Evolutionary conservation across 2,888 invertebrate species (phyloP).

Genomic region (Liposcelis brunnea): DNA sequence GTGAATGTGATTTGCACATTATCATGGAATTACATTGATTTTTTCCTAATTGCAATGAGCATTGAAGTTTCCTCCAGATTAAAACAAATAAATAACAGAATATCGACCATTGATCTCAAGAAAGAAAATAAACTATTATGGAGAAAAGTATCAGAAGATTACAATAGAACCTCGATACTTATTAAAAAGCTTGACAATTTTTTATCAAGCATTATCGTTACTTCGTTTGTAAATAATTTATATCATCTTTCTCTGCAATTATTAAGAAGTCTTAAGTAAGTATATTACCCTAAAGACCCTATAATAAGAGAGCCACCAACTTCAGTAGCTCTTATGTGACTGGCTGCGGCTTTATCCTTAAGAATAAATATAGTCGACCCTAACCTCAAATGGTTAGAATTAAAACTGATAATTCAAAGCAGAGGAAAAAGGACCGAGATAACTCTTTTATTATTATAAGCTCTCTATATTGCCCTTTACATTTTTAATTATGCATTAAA

Average conservation of each 20-base stretch:
- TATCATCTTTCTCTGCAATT: slow-evolving; percentile 5
- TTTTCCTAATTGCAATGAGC: not conserved
- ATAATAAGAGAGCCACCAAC: too few species aligned
- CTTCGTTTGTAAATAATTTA: not conserved
- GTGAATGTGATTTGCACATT: not conserved
- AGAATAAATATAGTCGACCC: too few species aligned
- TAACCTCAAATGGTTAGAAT: too few species aligned
- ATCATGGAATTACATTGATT: slow-evolving; percentile 4
- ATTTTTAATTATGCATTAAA: too few species aligned
- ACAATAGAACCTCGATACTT: not conserved
- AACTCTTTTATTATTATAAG: too few species aligned
- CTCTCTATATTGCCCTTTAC: too few species aligned
- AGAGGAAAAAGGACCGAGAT: too few species aligned
- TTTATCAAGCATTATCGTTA: not conserved
- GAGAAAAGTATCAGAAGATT: not conserved
- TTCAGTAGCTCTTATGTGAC: too few species aligned
- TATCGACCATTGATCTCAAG: not conserved
- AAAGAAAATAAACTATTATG: not conserved
- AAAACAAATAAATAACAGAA: not conserved
- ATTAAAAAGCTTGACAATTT: not conserved
- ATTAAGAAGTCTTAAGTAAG: slow-evolving; percentile 1
- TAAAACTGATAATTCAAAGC: too few species aligned
- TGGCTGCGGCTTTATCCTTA: too few species aligned
- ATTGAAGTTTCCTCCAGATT: slow-evolving; percentile 2
- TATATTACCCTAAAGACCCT: too few species aligned